A percentile compares a stretch with the other conserved stretches of the same genome.
phyloP scores from a whole-genome alignment of 1,140 invertebrate species.

The Nasonia giraulti region DNA sequence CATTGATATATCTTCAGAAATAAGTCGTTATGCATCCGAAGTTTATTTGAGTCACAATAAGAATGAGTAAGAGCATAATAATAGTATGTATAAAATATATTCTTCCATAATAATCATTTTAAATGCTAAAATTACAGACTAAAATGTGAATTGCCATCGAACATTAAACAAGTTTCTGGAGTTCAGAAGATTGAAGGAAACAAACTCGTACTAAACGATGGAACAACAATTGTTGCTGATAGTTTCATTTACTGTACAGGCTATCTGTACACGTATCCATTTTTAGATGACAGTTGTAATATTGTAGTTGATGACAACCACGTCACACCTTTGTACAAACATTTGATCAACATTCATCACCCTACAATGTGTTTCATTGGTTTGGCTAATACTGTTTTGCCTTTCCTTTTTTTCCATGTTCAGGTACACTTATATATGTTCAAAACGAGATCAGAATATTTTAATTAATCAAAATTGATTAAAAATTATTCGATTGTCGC shows the following conservation, averaged over 20 bases:
- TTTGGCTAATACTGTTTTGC: conserved; percentile 76
- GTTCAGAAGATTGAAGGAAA: background rate
- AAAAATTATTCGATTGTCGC: background rate
- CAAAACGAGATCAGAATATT: background rate
- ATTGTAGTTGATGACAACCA: conserved; percentile 77
- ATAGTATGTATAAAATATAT: no score
- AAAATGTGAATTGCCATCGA: background rate
- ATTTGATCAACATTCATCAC: conserved; percentile 81
- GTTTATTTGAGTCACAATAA: conserved; percentile 17
- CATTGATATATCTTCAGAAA: no score
- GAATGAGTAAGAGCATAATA: background rate
- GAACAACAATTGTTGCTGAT: background rate
- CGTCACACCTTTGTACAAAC: conserved; percentile 82
- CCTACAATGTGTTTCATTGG: conserved; percentile 84
- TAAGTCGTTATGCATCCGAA: background rate
- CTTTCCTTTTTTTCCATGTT: conserved; percentile 79
- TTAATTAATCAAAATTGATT: background rate
- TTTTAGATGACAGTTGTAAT: conserved; percentile 77
- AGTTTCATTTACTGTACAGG: conserved; percentile 57
- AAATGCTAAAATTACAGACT: background rate
- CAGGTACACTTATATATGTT: conserved; percentile 70
- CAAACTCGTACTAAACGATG: background rate
- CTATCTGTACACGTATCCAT: conserved; percentile 80
- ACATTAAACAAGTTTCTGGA: background rate
- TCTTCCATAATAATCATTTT: no score